Conservation (phyloP, 1,140 invertebrate species). For the Heliconius melpomene region DNA sequence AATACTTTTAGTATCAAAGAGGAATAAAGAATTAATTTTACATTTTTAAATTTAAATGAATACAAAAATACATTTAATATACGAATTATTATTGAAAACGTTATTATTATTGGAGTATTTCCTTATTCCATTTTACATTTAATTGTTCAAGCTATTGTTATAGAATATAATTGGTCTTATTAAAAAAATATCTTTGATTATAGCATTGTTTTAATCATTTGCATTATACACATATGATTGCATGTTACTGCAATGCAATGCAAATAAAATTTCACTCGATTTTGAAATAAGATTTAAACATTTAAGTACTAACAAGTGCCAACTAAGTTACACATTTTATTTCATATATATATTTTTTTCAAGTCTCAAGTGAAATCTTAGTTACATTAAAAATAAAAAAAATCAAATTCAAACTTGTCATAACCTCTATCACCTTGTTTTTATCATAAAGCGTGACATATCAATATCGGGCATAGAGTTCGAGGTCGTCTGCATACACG, state of each 20-base stretch:
- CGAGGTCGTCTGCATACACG: constrained; percentile 62
- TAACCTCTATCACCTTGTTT: constrained; percentile 36
- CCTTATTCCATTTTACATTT: background rate
- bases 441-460: constrained; percentile 44
- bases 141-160: background rate
- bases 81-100: too few relatives aligned
- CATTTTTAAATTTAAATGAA: too few relatives aligned
- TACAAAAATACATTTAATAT: too few relatives aligned
- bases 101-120: background rate
- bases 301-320: too few relatives aligned
- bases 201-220: too few relatives aligned
- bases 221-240: background rate
- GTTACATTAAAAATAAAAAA: background rate
- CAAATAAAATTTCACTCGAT: too few relatives aligned
- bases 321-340: too few relatives aligned
- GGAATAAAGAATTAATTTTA: too few relatives aligned
- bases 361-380: background rate
- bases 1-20: too few relatives aligned
- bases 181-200: background rate
- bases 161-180: background rate
- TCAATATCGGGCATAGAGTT: constrained; percentile 64
- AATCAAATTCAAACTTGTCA: constrained; percentile 13
- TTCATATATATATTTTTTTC: too few relatives aligned
- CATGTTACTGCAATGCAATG: too few relatives aligned
- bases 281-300: too few relatives aligned